Percentiles rank a stretch among this genome's conserved stretches.
Conservation (phyloP, 2,113 vertebrate species). For the Pongo abelii region DNA sequence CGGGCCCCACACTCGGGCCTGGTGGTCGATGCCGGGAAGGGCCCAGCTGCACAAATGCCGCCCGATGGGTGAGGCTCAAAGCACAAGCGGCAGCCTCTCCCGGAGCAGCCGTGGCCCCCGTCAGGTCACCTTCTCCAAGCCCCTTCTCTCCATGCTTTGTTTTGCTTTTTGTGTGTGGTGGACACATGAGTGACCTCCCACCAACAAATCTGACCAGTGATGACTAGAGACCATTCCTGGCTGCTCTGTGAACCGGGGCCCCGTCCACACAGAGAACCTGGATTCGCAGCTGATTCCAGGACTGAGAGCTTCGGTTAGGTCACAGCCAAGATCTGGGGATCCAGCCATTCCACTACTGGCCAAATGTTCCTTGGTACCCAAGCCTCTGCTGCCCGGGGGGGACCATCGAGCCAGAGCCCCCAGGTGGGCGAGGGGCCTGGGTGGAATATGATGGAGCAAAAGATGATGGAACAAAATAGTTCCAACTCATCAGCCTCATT, state of each 20-base stretch:
- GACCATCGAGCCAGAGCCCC: neutral
- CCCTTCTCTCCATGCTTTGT: neutral
- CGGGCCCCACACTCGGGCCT: neutral
- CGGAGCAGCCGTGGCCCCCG: accelerated
- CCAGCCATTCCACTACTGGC: accelerated
- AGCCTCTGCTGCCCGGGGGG: neutral
- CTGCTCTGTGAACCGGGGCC: neutral
- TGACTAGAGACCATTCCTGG: neutral
- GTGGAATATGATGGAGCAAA: no score
- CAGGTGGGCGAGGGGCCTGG: accelerated
- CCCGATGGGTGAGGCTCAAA: accelerated
- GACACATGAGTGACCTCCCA: accelerated
- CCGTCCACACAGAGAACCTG: neutral
- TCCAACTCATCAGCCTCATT: neutral
- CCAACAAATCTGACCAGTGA: neutral
- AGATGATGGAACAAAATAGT: no score
- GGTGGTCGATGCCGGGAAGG: neutral
- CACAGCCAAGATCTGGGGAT: neutral
- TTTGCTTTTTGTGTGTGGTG: no score
- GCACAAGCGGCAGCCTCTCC: no score
- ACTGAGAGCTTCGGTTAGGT: accelerated
- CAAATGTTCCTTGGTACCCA: neutral
- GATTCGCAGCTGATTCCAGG: neutral
- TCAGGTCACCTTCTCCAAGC: neutral
- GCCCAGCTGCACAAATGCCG: accelerated